Conservation (phyloP, 92 coral and sea anemone species). For the Ricordea florida region DNA sequence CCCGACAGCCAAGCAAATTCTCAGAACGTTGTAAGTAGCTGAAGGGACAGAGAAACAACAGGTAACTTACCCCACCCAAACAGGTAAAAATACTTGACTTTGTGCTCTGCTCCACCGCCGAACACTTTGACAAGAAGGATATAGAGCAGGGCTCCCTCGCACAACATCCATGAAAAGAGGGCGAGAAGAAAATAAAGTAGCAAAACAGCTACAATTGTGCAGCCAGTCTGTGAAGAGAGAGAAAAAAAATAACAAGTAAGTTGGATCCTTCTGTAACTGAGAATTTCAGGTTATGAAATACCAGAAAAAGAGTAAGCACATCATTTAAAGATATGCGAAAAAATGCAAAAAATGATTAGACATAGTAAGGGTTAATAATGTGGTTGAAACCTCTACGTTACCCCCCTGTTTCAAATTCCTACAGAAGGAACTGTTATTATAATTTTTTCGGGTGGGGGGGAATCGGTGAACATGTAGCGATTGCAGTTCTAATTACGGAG, state of each 20-base stretch:
- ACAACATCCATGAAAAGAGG: slow-evolving; percentile 91
- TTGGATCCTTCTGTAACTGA: neutral
- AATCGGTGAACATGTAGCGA: too few species aligned
- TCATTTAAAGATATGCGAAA: too few species aligned
- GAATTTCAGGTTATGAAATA: neutral
- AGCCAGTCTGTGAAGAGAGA: slow-evolving; percentile 52
- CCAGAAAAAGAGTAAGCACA: neutral
- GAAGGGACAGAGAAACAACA: neutral
- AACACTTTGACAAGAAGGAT: slow-evolving; percentile 71
- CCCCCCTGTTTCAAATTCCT: too few species aligned
- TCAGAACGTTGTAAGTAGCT: too few species aligned
- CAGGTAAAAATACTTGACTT: slow-evolving; percentile 73
- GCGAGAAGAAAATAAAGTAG: slow-evolving; percentile 83
- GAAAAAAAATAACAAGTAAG: neutral
- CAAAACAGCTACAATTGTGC: slow-evolving; percentile 74
- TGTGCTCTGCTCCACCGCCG: slow-evolving; percentile 69
- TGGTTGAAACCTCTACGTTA: too few species aligned
- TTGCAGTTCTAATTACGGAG: too few species aligned
- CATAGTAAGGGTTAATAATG: too few species aligned
- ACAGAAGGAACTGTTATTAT: too few species aligned
- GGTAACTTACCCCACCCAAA: slow-evolving; percentile 89
- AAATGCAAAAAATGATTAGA: too few species aligned
- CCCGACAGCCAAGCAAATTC: neutral
- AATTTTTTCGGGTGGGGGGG: too few species aligned
- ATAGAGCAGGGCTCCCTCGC: slow-evolving; percentile 82